Evolutionary conservation across 2,113 vertebrate genomes (phyloP).

Genomic region (Ahaetulla prasina): DNA sequence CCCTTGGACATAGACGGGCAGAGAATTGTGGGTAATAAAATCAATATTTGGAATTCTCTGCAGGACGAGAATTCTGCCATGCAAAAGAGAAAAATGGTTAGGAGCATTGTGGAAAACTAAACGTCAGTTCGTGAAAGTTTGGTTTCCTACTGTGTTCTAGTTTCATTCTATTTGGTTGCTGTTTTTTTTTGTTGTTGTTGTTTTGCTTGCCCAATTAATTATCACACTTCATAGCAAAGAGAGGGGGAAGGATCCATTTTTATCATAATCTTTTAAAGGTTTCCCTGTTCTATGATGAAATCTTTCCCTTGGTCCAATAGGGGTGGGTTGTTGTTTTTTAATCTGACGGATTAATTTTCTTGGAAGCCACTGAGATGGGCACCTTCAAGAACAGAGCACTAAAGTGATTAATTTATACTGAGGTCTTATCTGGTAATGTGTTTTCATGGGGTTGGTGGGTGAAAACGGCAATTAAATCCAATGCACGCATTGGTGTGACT

Average conservation of each 20-base stretch:
- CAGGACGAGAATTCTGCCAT: background rate
- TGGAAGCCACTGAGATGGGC: background rate
- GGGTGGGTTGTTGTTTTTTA: background rate
- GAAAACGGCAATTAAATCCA: conserved; percentile 57
- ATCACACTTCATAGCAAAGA: background rate
- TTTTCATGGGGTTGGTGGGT: conserved; percentile 34
- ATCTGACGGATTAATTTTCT: conserved; percentile 35
- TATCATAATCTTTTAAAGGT: background rate
- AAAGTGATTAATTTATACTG: conserved; percentile 33
- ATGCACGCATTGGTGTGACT: conserved; percentile 40
- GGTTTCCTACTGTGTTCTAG: background rate
- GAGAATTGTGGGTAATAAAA: background rate
- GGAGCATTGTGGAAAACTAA: background rate
- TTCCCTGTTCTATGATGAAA: rapidly evolving
- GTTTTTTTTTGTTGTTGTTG: background rate
- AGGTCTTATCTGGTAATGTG: conserved; percentile 34
- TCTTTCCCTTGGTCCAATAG: rapidly evolving
- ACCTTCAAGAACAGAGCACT: conserved; percentile 16
- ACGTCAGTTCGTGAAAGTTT: too few species aligned
- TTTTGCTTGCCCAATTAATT: background rate
- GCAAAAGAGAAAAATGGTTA: background rate
- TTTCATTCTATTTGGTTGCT: background rate
- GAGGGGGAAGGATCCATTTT: background rate
- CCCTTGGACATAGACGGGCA: background rate
- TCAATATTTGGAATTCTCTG: background rate